Conservation (phyloP, 2,113 vertebrate genomes). For the Mesitornis unicolor region DNA sequence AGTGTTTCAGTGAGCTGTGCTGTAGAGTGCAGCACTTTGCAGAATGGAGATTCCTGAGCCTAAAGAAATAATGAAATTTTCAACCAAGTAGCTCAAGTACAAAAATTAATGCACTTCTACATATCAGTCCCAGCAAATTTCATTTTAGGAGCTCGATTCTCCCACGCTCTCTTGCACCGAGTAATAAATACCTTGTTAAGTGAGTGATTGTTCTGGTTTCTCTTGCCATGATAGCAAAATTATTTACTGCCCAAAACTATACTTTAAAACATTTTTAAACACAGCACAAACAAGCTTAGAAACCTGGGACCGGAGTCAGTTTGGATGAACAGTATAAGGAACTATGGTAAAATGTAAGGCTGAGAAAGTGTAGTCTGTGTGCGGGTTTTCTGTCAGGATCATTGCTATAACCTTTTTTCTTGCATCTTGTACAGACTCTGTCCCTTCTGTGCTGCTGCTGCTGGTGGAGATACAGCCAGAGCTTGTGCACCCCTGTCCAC, state of each 20-base stretch:
- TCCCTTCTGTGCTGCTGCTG: background rate
- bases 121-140: background rate
- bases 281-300: background rate
- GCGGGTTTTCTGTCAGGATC: background rate
- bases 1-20: background rate
- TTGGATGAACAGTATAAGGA: background rate
- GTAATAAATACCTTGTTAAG: constrained; percentile 7
- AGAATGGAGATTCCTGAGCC: background rate
- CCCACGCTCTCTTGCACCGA: constrained; percentile 41
- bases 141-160: background rate
- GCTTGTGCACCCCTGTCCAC: background rate
- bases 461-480: background rate
- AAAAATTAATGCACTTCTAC: background rate
- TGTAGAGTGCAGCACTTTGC: background rate
- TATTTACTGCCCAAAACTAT: constrained; percentile 13
- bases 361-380: background rate
- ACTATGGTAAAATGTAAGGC: background rate
- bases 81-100: background rate
- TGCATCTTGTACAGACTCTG: background rate
- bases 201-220: constrained; percentile 44
- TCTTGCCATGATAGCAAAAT: background rate
- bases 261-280: background rate
- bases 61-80: background rate
- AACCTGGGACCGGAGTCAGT: background rate
- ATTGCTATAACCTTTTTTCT: background rate